Evolutionary conservation across 2,888 invertebrate genomes (phyloP).

Genomic region (Syritta pipiens): DNA sequence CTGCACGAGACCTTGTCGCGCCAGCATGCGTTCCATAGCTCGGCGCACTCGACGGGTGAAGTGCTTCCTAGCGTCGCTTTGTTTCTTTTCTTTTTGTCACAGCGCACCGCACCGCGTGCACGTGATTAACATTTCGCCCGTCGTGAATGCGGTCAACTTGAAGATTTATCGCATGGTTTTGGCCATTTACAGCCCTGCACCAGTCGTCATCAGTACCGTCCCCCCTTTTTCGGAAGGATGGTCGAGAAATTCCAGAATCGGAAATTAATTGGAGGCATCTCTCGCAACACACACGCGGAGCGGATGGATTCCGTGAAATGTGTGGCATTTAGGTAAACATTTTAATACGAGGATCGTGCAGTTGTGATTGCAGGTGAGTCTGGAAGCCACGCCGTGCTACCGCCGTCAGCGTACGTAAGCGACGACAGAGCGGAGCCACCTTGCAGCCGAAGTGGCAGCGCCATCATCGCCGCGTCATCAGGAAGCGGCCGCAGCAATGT

Average conservation of each 20-base stretch:
- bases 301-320: slow-evolving; percentile 59
- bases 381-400: not conserved
- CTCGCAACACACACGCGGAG: slow-evolving; percentile 16
- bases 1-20: slow-evolving; percentile 5
- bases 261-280: slow-evolving; percentile 60
- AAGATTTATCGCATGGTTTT: slow-evolving; percentile 56
- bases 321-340: slow-evolving; percentile 65
- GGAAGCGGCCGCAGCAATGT: slow-evolving; percentile 51
- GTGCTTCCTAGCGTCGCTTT: no score
- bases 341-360: slow-evolving; percentile 66
- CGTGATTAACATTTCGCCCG: slow-evolving; percentile 44
- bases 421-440: no score
- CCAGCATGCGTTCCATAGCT: slow-evolving; percentile 3
- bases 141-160: slow-evolving; percentile 47
- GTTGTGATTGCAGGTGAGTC: slow-evolving; percentile 46
- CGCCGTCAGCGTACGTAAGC: no score
- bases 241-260: slow-evolving; percentile 53
- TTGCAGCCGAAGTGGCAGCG: not conserved
- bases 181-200: slow-evolving; percentile 39
- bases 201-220: slow-evolving; percentile 36
- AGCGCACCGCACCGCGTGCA: not conserved
- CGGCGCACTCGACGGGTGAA: no score
- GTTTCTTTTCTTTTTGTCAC: not conserved
- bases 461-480: slow-evolving; percentile 42
- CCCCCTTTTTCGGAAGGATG: slow-evolving; percentile 8